These are phyloP conservation scores for Globodera rostochiensis DNA, from an alignment of 1,140 invertebrate genomes.

Conservation along the genomic window DNA sequence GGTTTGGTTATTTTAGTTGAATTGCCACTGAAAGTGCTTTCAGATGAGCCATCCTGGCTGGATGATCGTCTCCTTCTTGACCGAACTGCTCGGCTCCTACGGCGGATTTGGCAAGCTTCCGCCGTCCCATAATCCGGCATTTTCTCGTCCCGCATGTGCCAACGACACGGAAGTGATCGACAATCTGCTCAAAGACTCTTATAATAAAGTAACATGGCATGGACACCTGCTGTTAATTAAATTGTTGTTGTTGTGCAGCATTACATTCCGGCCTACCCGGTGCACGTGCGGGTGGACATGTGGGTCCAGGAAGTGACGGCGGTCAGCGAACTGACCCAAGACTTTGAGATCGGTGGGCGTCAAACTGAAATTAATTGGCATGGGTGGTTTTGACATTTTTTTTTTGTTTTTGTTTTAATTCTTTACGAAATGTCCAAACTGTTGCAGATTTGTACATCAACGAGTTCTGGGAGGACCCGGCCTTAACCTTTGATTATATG, in stretches of 20 bases:
- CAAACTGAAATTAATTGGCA: slow-evolving; percentile 20
- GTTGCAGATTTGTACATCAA: slow-evolving; percentile 64
- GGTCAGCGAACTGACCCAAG: slow-evolving; percentile 63
- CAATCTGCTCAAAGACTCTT: slow-evolving; percentile 59
- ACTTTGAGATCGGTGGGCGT: slow-evolving; percentile 62
- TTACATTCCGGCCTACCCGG: slow-evolving; percentile 63
- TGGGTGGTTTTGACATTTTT: background rate
- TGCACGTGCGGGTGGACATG: slow-evolving; percentile 64
- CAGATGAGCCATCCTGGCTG: slow-evolving; percentile 62
- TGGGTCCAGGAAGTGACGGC: slow-evolving; percentile 66
- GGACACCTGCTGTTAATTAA: background rate
- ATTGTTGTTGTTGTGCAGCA: slow-evolving; percentile 40
- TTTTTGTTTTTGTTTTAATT: too few species aligned
- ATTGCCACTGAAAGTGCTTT: background rate
- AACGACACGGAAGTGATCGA: slow-evolving; percentile 65
- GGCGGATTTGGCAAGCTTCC: slow-evolving; percentile 53
- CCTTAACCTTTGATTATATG: slow-evolving; percentile 62
- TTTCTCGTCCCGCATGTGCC: slow-evolving; percentile 46
- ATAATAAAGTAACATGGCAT: slow-evolving; percentile 52
- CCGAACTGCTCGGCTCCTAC: slow-evolving; percentile 59
- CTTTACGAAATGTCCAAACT: too few species aligned
- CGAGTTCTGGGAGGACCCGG: slow-evolving; percentile 65
- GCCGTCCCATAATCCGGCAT: slow-evolving; percentile 9
- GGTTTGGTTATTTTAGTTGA: background rate
- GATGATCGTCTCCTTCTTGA: slow-evolving; percentile 65